These are phyloP conservation scores for Chalcosyrphus nemorum DNA, from an alignment of 2,888 invertebrate species.

Conservation along the genomic window DNA sequence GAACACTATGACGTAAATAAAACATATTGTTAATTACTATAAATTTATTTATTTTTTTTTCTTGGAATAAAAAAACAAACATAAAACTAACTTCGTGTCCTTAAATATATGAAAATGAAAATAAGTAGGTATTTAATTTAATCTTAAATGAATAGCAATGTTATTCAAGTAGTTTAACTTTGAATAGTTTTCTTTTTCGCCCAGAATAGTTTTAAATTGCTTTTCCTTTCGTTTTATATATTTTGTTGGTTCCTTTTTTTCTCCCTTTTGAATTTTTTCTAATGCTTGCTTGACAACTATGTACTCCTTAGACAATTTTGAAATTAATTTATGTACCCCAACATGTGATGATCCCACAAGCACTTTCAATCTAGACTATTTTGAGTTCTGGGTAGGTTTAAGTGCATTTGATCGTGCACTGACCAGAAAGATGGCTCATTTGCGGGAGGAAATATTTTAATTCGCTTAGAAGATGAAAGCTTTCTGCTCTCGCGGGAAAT, in stretches of 20 bases:
- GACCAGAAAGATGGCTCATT: constrained; percentile 5
- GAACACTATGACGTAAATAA: too few relatives aligned
- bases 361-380: not conserved
- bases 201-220: not conserved
- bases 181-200: not conserved
- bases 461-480: not conserved
- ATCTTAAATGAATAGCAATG: not conserved
- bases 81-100: not conserved
- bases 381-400: constrained; percentile 4
- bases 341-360: not conserved
- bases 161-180: not conserved
- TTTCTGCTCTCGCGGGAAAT: not conserved
- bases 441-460: not conserved
- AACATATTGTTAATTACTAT: too few relatives aligned
- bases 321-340: not conserved
- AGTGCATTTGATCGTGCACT: not conserved
- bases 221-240: not conserved
- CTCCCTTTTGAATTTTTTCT: constrained; percentile 14
- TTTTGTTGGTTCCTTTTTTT: not conserved
- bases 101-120: not conserved
- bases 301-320: not conserved
- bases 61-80: not conserved
- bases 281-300: not conserved
- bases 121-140: not conserved
- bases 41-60: too few relatives aligned